Evolutionary conservation across 1,140 invertebrate species (phyloP).

Genomic region (Euura lappo): DNA sequence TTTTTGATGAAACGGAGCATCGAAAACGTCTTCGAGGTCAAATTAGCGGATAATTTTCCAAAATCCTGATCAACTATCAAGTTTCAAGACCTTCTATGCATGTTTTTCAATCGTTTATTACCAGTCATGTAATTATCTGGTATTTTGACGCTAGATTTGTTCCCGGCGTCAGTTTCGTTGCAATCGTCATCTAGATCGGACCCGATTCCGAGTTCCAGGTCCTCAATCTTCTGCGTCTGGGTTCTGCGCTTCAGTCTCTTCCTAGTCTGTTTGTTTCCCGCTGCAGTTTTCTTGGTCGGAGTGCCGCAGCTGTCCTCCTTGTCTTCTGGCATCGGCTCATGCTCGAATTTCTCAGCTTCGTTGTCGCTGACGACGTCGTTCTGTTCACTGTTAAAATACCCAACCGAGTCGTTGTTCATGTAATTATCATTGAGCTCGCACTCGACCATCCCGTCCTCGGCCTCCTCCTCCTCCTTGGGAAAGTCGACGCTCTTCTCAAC

Average conservation of each 20-base stretch:
- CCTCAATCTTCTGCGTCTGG: constrained; percentile 40
- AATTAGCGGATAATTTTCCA: constrained; percentile 17
- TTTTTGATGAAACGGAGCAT: background rate
- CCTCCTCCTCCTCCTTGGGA: constrained; percentile 34
- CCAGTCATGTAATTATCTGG: constrained; percentile 59
- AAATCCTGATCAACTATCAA: background rate
- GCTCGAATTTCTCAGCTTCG: constrained; percentile 21
- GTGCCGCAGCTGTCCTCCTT: constrained; percentile 26
- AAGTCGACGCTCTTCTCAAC: constrained; percentile 37
- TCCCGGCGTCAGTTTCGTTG: constrained; percentile 21
- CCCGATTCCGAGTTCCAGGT: constrained; percentile 30
- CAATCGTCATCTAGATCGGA: constrained; percentile 39
- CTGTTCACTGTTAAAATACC: constrained; percentile 24
- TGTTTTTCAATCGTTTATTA: constrained; percentile 18
- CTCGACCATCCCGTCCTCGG: constrained; percentile 30
- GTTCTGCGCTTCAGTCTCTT: constrained; percentile 46
- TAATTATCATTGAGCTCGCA: constrained; percentile 38
- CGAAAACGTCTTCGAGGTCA: background rate
- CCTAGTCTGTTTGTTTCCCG: constrained; percentile 34
- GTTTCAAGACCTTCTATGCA: too few species aligned
- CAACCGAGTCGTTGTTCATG: constrained; percentile 30
- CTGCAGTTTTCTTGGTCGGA: constrained; percentile 40
- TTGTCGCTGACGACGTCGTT: constrained; percentile 30
- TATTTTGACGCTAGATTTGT: constrained; percentile 45
- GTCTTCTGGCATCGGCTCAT: constrained; percentile 1